Conservation (phyloP, 2,888 invertebrate genomes). For the Xanthorhoe spadicearia region DNA sequence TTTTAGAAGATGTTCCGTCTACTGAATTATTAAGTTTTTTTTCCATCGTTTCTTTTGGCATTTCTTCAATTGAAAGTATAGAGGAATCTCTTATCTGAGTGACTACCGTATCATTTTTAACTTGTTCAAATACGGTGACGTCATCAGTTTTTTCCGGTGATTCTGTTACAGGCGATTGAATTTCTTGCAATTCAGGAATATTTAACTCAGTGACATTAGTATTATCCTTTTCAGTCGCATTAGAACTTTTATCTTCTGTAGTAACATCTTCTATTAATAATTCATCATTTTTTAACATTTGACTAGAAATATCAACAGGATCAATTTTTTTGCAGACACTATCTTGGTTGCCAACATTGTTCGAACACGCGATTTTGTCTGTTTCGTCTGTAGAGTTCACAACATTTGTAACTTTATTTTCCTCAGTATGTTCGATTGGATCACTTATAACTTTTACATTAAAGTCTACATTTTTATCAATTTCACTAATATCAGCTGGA, state of each 20-base stretch:
- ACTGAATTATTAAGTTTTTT: background rate
- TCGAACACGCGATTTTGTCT: background rate
- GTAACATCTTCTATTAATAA: background rate
- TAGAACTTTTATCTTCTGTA: background rate
- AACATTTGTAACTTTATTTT: background rate
- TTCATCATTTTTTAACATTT: constrained; percentile 2
- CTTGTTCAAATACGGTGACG: background rate
- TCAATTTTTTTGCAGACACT: background rate
- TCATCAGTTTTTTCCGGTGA: constrained; percentile 1
- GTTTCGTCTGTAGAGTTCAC: background rate
- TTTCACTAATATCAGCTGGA: background rate
- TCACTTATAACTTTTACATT: background rate
- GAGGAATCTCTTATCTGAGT: background rate
- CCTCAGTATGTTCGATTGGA: background rate
- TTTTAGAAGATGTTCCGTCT: background rate
- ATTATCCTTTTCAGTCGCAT: background rate
- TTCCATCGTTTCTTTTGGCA: background rate
- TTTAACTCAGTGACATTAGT: background rate
- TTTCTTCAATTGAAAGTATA: background rate
- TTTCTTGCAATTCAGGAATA: background rate
- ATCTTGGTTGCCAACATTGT: background rate
- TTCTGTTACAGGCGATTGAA: background rate
- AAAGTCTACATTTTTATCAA: background rate
- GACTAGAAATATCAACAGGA: background rate
- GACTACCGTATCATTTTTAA: background rate